Evolutionary conservation across 2,797 vertebrate genomes (phyloP), one percentile per base, ranked within the genome.

Genomic region (Acipenser ruthenus): DNA sequence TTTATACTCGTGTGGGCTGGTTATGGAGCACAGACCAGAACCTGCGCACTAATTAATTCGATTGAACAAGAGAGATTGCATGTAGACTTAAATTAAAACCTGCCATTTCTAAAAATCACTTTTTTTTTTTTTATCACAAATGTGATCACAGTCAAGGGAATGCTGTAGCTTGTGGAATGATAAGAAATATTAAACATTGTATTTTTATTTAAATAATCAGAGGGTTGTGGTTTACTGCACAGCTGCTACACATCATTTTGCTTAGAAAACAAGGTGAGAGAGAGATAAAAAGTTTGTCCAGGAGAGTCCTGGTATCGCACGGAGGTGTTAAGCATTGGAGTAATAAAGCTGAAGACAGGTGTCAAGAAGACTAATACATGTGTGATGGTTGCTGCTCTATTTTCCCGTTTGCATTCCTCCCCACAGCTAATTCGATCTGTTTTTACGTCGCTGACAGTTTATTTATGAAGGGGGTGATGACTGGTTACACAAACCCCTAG

Each of bases 401-500:
- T 73, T 80, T 71, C 68, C 72, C 69, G 73, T 73, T 70, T 73
- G 68, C 69, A 72, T 77, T 75, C 72, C 74, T 73, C 70, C 62
- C 64, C 72, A 70, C 65, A 76, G 75, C 75, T 68, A 74, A 76
- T 85, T 81, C 75, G 76, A 84, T 85, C 81, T 75, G 80, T 75
- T 84, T 78, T 76, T 77, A 74, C 73, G 79, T 81, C 66, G 81
- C 68, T 80, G 81, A 84, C 80, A 80, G 79, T 80, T 85, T 80
- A 82, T 90, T 86, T 86, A 85, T 85, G 80, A 82, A 75, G 68
- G 70, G 61, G 62, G 72, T 71, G 76, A 72, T 70, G 70, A 69
- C 72, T 72, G 60, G 73, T 73, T 70, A 70, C 23, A 55, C 23
- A 74, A 68, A 65, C 60, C 66, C 64, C 51, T 48, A 48, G 50